Evolutionary conservation across 2,888 invertebrate species (phyloP).

Genomic region (Embidobia sp.): DNA sequence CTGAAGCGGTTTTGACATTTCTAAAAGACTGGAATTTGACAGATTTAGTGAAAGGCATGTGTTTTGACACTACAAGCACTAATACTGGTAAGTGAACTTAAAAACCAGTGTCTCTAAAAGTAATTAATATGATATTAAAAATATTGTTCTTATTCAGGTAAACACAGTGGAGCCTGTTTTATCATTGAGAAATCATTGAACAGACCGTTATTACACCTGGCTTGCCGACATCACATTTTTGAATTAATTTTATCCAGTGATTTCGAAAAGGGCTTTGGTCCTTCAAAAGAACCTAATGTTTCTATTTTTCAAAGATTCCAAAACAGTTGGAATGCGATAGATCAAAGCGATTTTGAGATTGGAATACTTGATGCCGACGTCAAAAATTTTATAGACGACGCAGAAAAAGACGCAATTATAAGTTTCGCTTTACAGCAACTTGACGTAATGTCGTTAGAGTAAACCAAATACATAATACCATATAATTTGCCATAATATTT

Average conservation of each 20-base stretch:
- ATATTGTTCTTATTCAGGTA: conserved; percentile 2
- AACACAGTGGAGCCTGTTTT: not conserved
- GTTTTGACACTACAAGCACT: not conserved
- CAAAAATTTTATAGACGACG: not conserved
- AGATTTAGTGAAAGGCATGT: conserved; percentile 1
- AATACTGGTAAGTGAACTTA: conserved; percentile 3
- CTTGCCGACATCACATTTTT: conserved; percentile 11
- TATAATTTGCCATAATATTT: not conserved
- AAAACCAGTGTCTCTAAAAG: not conserved
- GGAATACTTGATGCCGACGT: not conserved
- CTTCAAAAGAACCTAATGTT: conserved; percentile 1
- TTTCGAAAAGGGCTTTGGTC: not conserved
- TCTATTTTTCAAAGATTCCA: conserved; percentile 5
- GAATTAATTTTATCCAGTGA: conserved; percentile 1
- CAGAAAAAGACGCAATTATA: not conserved
- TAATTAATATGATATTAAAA: not conserved
- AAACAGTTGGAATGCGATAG: not conserved
- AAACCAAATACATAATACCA: too few species aligned
- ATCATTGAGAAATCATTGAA: conserved; percentile 1
- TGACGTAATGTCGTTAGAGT: conserved; percentile 9
- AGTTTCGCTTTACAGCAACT: not conserved
- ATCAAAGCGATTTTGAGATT: not conserved
- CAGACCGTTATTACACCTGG: not conserved
- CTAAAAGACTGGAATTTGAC: not conserved
- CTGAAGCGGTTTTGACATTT: not conserved